Base-by-base conservation (phyloP, 2,797 vertebrate genomes). In the Malurus splendens region DNA sequence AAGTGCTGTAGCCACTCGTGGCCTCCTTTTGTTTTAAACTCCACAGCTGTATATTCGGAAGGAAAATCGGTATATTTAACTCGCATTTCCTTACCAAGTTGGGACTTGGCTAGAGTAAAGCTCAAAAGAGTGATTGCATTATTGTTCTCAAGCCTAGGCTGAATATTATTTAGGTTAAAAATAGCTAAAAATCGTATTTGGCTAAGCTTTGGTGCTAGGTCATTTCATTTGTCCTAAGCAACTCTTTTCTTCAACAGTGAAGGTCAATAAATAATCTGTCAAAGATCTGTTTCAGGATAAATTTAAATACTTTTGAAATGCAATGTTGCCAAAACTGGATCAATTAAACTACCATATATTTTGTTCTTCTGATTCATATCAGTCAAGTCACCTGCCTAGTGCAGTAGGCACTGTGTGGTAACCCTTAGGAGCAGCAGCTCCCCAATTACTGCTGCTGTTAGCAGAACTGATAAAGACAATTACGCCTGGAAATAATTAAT, bases 401-500 rank as follows among this genome's bases (percentile, higher is more conserved):
- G 85, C 14, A 45, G 54, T 19, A 52, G 47, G 48, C 27, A 20
- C 47, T 64, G 60, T 59, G 79, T 70, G 52, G 65, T 79, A 79
- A 87, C 67, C 22, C 80, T 86, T 25, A 10, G 64, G 79, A 86
- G 59, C 32, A 30, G 55, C 32, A 75, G 38, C 41, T 92, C 62
- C 42, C 77, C 77, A 79, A 28, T 87, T 84, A 83, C 82, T 36
- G 17, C 71, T 61, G 45, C 75, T 68, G 56, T 81, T 78, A 83
- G 62, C 70, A 18, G 24, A 48, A 67, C 56, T 92, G 92, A 90
- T 93, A 86, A 91, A 54, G 81, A 51, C 51, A 93, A 87, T 90
- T 90, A 87, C 28, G 54, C 45, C 67, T 89, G 77, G 75, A 86
- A 93, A 90, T 52, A 83, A 92, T 85, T 75, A 89, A 87, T 62